Evolutionary conservation across 2,888 invertebrate species (phyloP).

Genomic region (Cephus runcator): DNA sequence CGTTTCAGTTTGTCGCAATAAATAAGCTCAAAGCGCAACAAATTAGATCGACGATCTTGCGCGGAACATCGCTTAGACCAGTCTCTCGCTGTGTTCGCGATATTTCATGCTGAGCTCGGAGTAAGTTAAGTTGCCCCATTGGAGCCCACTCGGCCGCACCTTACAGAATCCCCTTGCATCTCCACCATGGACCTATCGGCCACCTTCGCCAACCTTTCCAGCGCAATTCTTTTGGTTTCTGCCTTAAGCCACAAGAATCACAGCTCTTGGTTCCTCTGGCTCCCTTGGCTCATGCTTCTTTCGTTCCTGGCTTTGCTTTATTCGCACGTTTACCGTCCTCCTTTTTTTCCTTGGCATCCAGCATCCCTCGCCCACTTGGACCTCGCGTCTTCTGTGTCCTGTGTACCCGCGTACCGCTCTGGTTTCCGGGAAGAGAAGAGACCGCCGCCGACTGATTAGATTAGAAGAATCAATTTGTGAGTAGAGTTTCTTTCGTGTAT

Average conservation of each 20-base stretch:
- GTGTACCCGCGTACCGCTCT: slow-evolving; percentile 41
- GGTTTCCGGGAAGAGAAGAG: slow-evolving; percentile 56
- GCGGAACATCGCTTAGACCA: slow-evolving; percentile 49
- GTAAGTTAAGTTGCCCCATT: slow-evolving; percentile 45
- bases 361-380: slow-evolving; percentile 39
- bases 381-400: slow-evolving; percentile 18
- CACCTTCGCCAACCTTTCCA: no score
- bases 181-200: no score
- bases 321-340: slow-evolving; percentile 24
- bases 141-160: slow-evolving; percentile 40
- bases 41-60: slow-evolving; percentile 54
- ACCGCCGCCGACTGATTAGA: slow-evolving; percentile 48
- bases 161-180: slow-evolving; percentile 22
- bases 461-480: slow-evolving; percentile 44
- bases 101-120: slow-evolving; percentile 50
- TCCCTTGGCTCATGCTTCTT: background rate
- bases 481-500: slow-evolving; percentile 19
- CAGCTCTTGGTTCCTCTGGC: background rate
- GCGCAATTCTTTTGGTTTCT: no score
- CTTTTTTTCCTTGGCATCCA: slow-evolving; percentile 29
- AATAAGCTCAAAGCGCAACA: slow-evolving; percentile 53
- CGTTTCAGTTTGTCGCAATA: slow-evolving; percentile 32
- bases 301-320: slow-evolving; percentile 14
- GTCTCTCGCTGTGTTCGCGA: slow-evolving; percentile 43
- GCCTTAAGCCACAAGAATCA: background rate